Evolutionary conservation across 1,140 invertebrate species (phyloP).

Genomic region (Andricus grossulariae): DNA sequence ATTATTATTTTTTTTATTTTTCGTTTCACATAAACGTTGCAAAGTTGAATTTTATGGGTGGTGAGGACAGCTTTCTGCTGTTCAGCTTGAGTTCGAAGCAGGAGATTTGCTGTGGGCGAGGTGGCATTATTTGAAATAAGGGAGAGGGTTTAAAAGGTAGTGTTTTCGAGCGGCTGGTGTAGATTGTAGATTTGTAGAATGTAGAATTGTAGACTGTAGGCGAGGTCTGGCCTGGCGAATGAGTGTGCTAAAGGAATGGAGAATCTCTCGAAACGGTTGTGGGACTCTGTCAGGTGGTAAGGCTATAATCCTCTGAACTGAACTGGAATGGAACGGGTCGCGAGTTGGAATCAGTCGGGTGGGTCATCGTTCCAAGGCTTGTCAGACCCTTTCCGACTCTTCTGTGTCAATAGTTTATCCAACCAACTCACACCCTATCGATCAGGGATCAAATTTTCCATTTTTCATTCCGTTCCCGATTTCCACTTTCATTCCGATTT

Average conservation of each 20-base stretch:
- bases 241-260: background rate
- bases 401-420: background rate
- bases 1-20: too few species aligned
- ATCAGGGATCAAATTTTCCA: constrained; percentile 21
- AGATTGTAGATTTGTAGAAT: constrained; percentile 29
- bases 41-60: too few species aligned
- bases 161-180: constrained; percentile 44
- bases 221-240: constrained; percentile 46
- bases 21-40: too few species aligned
- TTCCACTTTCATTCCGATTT: constrained; percentile 6
- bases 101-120: constrained; percentile 37
- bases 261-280: constrained; percentile 44
- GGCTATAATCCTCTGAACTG: constrained; percentile 55
- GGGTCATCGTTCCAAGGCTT: constrained; percentile 28
- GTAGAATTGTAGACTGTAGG: constrained; percentile 1
- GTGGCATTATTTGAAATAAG: constrained; percentile 36
- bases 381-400: constrained; percentile 17
- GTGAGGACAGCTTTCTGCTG: background rate
- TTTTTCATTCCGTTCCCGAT: constrained; percentile 22
- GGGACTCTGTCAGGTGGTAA: constrained; percentile 55
- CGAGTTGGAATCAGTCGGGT: constrained; percentile 40
- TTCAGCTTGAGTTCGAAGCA: background rate
- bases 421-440: background rate
- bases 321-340: constrained; percentile 47
- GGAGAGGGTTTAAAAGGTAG: constrained; percentile 32